These are phyloP conservation scores for Chelon labrosus DNA, from an alignment of 2,797 vertebrate species.

Conservation along the genomic window DNA sequence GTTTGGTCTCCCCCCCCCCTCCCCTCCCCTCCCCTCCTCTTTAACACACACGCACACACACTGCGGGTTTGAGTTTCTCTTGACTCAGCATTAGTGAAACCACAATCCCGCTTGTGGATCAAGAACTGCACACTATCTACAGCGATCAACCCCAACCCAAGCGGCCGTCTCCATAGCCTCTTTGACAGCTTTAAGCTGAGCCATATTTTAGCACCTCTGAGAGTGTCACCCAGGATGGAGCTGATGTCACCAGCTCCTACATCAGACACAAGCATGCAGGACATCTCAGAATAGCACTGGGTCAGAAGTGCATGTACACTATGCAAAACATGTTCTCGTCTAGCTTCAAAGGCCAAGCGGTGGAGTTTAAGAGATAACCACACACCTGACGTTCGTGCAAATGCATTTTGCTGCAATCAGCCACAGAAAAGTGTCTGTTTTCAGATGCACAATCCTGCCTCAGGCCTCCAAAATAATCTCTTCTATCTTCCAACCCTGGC, in stretches of 20 bases:
- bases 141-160: constrained; percentile 20
- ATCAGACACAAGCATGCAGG: constrained; percentile 58
- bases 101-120: constrained; percentile 42
- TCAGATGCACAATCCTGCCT: constrained; percentile 13
- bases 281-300: constrained; percentile 72
- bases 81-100: constrained; percentile 69
- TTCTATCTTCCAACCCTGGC: constrained; percentile 12
- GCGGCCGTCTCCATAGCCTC: constrained; percentile 36
- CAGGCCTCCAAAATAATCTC: constrained; percentile 6
- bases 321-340: constrained; percentile 70
- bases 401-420: constrained; percentile 19
- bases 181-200: constrained; percentile 43
- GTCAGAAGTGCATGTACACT: constrained; percentile 66
- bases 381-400: constrained; percentile 58
- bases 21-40: constrained; percentile 3
- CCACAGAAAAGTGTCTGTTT: constrained; percentile 4
- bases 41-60: constrained; percentile 3
- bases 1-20: background rate
- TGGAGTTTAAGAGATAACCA: constrained; percentile 56
- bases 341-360: constrained; percentile 53
- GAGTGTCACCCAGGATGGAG: constrained; percentile 44
- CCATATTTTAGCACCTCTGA: constrained; percentile 58
- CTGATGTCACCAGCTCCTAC: constrained; percentile 66
- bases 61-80: constrained; percentile 63
- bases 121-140: constrained; percentile 22